A percentile compares a stretch with the other conserved stretches of the same genome.
Evolutionary conservation across 2,113 vertebrate genomes (phyloP).

Genomic region (Colistium nudipinnis): DNA sequence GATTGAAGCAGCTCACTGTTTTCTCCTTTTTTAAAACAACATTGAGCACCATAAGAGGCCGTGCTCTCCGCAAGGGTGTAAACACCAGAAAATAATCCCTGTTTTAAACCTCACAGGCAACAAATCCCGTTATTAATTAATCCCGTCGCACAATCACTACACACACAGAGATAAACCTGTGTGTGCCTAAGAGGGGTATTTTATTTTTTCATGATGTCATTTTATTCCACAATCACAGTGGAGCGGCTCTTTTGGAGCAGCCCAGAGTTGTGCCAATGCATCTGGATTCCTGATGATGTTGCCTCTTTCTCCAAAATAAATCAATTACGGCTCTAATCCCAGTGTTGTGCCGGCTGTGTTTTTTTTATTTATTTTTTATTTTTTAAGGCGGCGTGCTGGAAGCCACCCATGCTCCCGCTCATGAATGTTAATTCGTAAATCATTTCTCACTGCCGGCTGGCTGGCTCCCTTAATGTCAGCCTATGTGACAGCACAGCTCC

Average conservation of each 20-base stretch:
- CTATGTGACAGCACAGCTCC: conserved; percentile 21
- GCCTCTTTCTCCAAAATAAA: conserved; percentile 47
- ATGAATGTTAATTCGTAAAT: conserved; percentile 75
- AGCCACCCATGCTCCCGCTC: conserved; percentile 55
- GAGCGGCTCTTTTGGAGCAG: background rate
- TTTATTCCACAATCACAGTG: background rate
- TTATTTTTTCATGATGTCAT: conserved; percentile 10
- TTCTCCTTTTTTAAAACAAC: conserved; percentile 41
- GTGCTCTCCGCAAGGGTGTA: conserved; percentile 24
- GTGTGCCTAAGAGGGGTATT: no score
- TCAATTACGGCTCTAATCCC: conserved; percentile 54
- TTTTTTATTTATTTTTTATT: no score
- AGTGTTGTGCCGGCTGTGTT: conserved; percentile 34
- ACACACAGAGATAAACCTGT: background rate
- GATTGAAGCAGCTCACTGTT: conserved; percentile 14
- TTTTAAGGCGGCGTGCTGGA: conserved; percentile 43
- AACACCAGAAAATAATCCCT: conserved; percentile 56
- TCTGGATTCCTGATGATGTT: conserved; percentile 48
- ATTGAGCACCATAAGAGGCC: background rate
- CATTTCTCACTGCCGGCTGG: conserved; percentile 45
- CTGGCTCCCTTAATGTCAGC: conserved; percentile 62
- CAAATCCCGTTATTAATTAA: conserved; percentile 58
- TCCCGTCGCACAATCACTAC: conserved; percentile 20
- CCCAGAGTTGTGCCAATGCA: conserved; percentile 37
- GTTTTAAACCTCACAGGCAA: conserved; percentile 53